Conservation (phyloP, 2,113 vertebrate species). For the Blennius ocellaris region DNA sequence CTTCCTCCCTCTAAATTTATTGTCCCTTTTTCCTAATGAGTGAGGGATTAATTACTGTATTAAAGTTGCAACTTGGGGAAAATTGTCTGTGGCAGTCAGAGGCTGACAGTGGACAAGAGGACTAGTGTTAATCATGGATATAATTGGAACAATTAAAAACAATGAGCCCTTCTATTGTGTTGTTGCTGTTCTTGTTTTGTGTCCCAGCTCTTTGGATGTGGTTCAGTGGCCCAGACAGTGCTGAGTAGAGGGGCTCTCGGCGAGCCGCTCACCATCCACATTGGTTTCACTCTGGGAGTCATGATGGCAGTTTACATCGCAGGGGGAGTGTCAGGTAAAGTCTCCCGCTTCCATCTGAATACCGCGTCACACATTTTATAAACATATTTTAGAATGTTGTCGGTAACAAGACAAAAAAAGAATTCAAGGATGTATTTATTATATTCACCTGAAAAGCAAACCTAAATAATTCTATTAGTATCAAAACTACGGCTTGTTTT, state of each 20-base stretch:
- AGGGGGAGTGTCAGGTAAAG: conserved; percentile 94
- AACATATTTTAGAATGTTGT: too few relatives aligned
- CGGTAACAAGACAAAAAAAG: too few relatives aligned
- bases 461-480: too few relatives aligned
- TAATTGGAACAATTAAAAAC: conserved; percentile 75
- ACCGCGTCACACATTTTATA: too few relatives aligned
- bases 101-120: conserved; percentile 66
- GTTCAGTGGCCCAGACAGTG: conserved; percentile 90
- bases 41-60: conserved; percentile 65
- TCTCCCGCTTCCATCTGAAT: too few relatives aligned
- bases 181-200: conserved; percentile 59
- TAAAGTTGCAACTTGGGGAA: conserved; percentile 41
- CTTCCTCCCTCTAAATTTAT: conserved; percentile 38
- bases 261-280: conserved; percentile 83
- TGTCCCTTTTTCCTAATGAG: conserved; percentile 51
- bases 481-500: too few relatives aligned
- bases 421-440: too few relatives aligned
- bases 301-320: conserved; percentile 90
- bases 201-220: conserved; percentile 92
- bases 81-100: conserved; percentile 67
- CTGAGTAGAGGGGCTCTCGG: conserved; percentile 88
- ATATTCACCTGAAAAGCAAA: too few relatives aligned
- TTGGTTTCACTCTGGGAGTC: conserved; percentile 92
- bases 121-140: conserved; percentile 63
- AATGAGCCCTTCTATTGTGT: conserved; percentile 64